phyloP scores from a whole-genome alignment of 1,140 invertebrate species.

The Aphidius ervi region DNA sequence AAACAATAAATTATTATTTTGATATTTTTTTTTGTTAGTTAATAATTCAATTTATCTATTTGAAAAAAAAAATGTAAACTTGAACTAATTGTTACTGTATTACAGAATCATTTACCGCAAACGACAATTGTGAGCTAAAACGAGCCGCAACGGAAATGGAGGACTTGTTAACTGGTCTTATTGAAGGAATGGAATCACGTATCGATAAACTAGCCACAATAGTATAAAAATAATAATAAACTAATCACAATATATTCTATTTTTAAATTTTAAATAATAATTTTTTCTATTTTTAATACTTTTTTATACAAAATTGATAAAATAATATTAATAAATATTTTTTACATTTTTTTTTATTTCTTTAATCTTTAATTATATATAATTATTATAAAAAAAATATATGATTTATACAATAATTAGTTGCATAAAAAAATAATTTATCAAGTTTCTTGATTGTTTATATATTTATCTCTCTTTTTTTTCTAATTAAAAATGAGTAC shows the following conservation, averaged over 20 bases:
- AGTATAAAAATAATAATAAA: slow-evolving; percentile 29
- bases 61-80: slow-evolving; percentile 13
- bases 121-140: slow-evolving; percentile 46
- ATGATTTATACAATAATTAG: too few species aligned
- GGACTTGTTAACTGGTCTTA: slow-evolving; percentile 44
- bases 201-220: slow-evolving; percentile 46
- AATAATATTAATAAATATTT: too few species aligned
- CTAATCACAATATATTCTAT: slow-evolving; percentile 1
- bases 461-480: too few species aligned
- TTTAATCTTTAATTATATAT: background rate
- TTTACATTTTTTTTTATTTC: too few species aligned
- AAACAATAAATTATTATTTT: too few species aligned
- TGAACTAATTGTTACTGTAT: too few species aligned
- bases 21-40: too few species aligned
- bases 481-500: too few species aligned
- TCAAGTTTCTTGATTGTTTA: too few species aligned
- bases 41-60: slow-evolving; percentile 14
- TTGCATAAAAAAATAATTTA: too few species aligned
- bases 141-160: slow-evolving; percentile 48
- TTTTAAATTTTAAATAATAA: background rate
- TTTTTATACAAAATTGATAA: background rate
- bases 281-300: background rate
- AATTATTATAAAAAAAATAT: background rate
- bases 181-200: slow-evolving; percentile 49
- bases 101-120: slow-evolving; percentile 38